A percentile compares a stretch with the other conserved stretches of the same genome.
Evolutionary conservation across 2,888 invertebrate genomes (phyloP).

Genomic region (Tinea pellionella): DNA sequence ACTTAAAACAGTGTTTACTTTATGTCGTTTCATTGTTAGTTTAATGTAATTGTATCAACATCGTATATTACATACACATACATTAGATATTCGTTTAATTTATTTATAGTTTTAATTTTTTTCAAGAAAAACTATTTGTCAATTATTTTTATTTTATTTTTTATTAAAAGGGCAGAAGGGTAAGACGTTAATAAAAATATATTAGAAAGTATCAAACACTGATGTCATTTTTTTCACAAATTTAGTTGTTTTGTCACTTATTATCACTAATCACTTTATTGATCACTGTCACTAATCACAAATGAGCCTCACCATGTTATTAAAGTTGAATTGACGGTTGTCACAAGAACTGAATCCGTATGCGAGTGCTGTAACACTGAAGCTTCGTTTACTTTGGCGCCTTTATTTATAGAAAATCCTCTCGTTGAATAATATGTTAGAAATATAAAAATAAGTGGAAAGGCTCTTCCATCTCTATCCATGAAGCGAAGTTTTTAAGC

Average conservation of each 20-base stretch:
- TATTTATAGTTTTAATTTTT: too few species aligned
- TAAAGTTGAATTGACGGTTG: constrained; percentile 37
- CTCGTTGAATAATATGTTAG: constrained; percentile 27
- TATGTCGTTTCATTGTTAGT: background rate
- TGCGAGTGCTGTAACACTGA: constrained; percentile 69
- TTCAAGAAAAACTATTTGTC: too few species aligned
- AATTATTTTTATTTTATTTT: too few species aligned
- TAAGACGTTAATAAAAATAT: too few species aligned
- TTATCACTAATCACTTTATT: background rate
- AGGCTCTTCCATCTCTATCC: constrained; percentile 38
- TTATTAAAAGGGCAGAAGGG: too few species aligned
- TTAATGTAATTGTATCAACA: background rate
- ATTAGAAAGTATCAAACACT: too few species aligned
- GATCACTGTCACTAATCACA: constrained; percentile 3
- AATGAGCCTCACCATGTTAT: constrained; percentile 45
- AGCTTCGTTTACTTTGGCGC: constrained; percentile 47
- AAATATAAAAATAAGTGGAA: constrained; percentile 60
- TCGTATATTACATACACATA: background rate
- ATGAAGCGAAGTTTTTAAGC: background rate
- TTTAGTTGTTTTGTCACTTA: too few species aligned
- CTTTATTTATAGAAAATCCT: constrained; percentile 64
- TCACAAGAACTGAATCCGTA: constrained; percentile 67
- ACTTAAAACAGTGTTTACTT: background rate
- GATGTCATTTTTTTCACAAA: too few species aligned
- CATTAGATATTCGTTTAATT: too few species aligned